Conservation (phyloP, 1,140 invertebrate genomes). For the Drosophila nigrodunni region DNA sequence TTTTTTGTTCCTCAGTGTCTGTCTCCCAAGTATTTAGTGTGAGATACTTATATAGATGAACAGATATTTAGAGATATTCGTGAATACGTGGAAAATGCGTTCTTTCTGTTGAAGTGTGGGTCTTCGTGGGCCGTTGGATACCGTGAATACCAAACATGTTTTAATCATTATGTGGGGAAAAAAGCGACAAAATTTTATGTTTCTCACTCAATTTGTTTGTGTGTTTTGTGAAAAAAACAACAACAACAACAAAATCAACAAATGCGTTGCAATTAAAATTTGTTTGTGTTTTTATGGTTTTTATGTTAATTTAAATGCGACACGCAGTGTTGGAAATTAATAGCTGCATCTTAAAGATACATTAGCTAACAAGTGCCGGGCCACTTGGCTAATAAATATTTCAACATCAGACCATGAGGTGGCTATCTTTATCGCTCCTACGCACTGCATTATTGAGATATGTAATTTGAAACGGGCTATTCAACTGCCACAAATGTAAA, state of each 20-base stretch:
- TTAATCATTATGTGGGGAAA: slow-evolving; percentile 49
- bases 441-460: slow-evolving; percentile 29
- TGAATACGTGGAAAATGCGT: slow-evolving; percentile 38
- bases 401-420: slow-evolving; percentile 19
- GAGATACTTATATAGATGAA: slow-evolving; percentile 45
- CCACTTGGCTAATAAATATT: slow-evolving; percentile 56
- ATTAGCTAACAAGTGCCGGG: slow-evolving; percentile 39
- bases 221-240: slow-evolving; percentile 21
- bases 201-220: slow-evolving; percentile 81
- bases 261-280: slow-evolving; percentile 74
- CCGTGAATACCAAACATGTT: slow-evolving; percentile 45
- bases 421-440: background rate
- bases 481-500: slow-evolving; percentile 41
- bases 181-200: slow-evolving; percentile 70
- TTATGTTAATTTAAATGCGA: slow-evolving; percentile 76
- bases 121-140: slow-evolving; percentile 38
- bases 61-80: slow-evolving; percentile 15
- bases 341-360: slow-evolving; percentile 48
- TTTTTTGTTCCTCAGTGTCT: slow-evolving; percentile 1
- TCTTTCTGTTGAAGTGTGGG: slow-evolving; percentile 10
- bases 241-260: slow-evolving; percentile 46
- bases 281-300: slow-evolving; percentile 50
- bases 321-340: slow-evolving; percentile 60
- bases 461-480: slow-evolving; percentile 37
- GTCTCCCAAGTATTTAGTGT: slow-evolving; percentile 26